Percentiles rank a stretch among this genome's conserved stretches.
These are phyloP conservation scores for Merluccius polli DNA, from an alignment of 2,797 vertebrate species.

Conservation along the genomic window DNA sequence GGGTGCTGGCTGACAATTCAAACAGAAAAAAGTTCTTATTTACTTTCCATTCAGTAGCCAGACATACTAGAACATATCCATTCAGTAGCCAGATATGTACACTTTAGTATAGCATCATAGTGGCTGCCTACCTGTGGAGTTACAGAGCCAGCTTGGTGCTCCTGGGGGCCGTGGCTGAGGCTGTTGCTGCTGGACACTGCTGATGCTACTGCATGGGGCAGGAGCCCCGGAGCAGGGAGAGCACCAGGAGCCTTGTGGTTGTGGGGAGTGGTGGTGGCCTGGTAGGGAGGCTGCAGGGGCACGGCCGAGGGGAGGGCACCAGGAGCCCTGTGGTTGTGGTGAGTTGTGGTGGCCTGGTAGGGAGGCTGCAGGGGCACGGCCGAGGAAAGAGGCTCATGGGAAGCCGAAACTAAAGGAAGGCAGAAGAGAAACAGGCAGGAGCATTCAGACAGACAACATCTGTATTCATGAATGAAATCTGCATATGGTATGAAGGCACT, in stretches of 20 bases:
- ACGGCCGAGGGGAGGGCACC: slow-evolving; percentile 67
- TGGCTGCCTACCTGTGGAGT: slow-evolving; percentile 40
- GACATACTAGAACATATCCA: background rate
- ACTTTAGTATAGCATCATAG: background rate
- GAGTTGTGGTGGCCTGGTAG: slow-evolving; percentile 66
- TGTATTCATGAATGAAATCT: background rate
- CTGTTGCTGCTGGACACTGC: slow-evolving; percentile 14
- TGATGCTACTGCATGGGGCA: slow-evolving; percentile 7
- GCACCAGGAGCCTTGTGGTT: slow-evolving; percentile 6
- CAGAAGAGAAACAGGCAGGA: background rate
- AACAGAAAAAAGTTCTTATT: background rate
- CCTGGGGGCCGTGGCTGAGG: background rate
- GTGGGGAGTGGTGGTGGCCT: slow-evolving; percentile 55
- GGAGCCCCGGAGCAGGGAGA: slow-evolving; percentile 3
- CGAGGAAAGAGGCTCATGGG: slow-evolving; percentile 61
- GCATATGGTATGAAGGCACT: background rate
- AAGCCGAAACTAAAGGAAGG: background rate
- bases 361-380: slow-evolving; percentile 83
- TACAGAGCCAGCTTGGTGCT: slow-evolving; percentile 20
- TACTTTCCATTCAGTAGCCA: no score
- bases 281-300: slow-evolving; percentile 80
- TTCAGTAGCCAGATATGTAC: background rate
- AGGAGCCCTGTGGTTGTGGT: slow-evolving; percentile 7
- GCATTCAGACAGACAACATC: background rate
- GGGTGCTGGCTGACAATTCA: slow-evolving; percentile 37